Conservation (phyloP, 2,113 vertebrate species). For the Pitta sordida region DNA sequence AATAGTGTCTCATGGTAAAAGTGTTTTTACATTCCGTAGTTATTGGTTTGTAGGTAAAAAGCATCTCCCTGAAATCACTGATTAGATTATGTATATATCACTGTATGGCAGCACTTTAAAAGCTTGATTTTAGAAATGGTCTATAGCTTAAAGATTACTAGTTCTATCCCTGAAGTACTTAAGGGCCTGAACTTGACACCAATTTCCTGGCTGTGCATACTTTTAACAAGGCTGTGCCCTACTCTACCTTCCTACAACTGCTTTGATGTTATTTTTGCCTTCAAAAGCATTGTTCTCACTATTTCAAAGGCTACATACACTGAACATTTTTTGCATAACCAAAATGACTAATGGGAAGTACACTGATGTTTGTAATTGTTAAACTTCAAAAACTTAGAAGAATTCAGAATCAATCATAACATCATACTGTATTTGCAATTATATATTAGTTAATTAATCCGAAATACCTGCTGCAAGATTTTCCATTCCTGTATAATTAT, state of each 20-base stretch:
- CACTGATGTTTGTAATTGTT: not conserved
- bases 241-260: not conserved
- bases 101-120: not conserved
- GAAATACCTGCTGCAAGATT: not conserved
- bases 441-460: not conserved
- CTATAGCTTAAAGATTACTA: not conserved
- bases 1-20: not conserved
- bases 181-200: not conserved
- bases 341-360: not conserved
- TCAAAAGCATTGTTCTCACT: not conserved
- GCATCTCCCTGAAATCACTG: slow-evolving; percentile 3
- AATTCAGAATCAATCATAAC: not conserved
- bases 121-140: not conserved
- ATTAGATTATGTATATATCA: not conserved
- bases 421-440: not conserved
- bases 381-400: not conserved
- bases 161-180: not conserved
- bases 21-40: not conserved
- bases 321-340: not conserved
- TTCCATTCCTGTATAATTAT: not conserved
- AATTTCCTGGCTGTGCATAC: not conserved
- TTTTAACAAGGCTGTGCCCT: not conserved
- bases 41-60: slow-evolving; percentile 15
- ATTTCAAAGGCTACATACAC: not conserved
- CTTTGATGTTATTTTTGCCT: not conserved